Evolutionary conservation across 2,113 vertebrate species (phyloP), one percentile per base, ranked within the genome.

Genomic region (Piaya cayana): DNA sequence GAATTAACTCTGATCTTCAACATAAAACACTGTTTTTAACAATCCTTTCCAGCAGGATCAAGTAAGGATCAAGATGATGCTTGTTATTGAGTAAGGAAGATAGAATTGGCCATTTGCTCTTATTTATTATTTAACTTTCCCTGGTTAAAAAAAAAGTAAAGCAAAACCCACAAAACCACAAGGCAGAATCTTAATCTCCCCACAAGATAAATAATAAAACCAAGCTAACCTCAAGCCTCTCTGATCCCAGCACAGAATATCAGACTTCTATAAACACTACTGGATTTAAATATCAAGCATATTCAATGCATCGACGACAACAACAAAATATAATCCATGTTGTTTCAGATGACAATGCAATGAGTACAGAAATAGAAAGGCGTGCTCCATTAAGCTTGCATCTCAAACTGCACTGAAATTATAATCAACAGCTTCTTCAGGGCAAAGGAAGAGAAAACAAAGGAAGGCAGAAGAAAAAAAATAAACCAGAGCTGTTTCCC

Each of bases 361-460:
- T 70, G 59, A 83, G 92, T 60, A 78, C 58, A n/a, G 94, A 97
- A 96, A 96, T 93, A 96, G 93, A 95, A 95, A 91, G 86, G 86
- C 62, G 82, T 2, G 68, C 83, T 95, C 88, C 79, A 80, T 92
- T 95, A 90, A 86, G 91, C 81, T 90, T 95, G 94, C 91, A 85
- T 95, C 84, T 92, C 88, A 90, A 85, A 86, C 88, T 69, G 83
- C 86, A 83, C 83, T 95, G 90, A 94, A 97, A 97, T 97, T 95
- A 93, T 75, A 92, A 96, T 91, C 97, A 96, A 92, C 68, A 92
- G 92, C 83, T 94, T 97, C 94, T 96, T 96, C 92, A 89, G 93
- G 94, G 90, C 76, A 93, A 72, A 65, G 85, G 62, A 89, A 93
- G 50, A 58, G 39, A 68, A 88, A 96, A 88, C 36, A 92, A 85